Percentiles rank a stretch among this genome's conserved stretches.
Conservation (phyloP, 2,888 invertebrate genomes). For the Myopa tessellatipennis region DNA sequence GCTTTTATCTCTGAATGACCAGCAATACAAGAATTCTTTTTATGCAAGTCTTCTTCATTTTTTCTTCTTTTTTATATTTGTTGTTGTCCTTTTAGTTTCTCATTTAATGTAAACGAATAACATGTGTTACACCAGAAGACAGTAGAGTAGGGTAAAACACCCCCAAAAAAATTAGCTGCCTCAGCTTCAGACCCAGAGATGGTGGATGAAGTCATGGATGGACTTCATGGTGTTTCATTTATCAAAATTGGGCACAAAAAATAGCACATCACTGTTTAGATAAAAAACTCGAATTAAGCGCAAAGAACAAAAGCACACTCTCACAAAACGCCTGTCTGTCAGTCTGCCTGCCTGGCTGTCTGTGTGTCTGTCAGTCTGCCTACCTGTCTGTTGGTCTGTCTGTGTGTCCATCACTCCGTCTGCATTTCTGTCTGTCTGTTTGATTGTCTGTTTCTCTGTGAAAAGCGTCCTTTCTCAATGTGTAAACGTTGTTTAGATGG, state of each 20-base stretch:
- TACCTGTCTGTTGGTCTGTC: no score
- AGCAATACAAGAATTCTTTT: not conserved
- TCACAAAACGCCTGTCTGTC: no score
- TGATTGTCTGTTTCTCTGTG: no score
- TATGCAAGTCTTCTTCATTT: not conserved
- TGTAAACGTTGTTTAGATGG: no score
- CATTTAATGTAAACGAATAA: conserved; percentile 12
- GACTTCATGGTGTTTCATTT: conserved; percentile 23
- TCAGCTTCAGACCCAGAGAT: not conserved
- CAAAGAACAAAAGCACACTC: not conserved
- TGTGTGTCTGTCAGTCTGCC: no score
- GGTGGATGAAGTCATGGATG: not conserved
- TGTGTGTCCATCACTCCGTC: no score
- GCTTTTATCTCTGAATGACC: conserved; percentile 1
- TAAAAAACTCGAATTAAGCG: not conserved
- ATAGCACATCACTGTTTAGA: not conserved
- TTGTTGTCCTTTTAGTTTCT: conserved; percentile 1
- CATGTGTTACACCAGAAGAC: conserved; percentile 8
- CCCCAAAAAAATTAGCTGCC: not conserved
- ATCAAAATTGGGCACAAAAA: conserved; percentile 11
- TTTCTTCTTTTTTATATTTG: not conserved
- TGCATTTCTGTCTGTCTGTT: no score
- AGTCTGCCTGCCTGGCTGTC: no score
- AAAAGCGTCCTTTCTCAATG: no score
- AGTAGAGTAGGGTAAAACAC: not conserved